Evolutionary conservation across 2,888 invertebrate species (phyloP).

Genomic region (Drosophila atroscutellata): DNA sequence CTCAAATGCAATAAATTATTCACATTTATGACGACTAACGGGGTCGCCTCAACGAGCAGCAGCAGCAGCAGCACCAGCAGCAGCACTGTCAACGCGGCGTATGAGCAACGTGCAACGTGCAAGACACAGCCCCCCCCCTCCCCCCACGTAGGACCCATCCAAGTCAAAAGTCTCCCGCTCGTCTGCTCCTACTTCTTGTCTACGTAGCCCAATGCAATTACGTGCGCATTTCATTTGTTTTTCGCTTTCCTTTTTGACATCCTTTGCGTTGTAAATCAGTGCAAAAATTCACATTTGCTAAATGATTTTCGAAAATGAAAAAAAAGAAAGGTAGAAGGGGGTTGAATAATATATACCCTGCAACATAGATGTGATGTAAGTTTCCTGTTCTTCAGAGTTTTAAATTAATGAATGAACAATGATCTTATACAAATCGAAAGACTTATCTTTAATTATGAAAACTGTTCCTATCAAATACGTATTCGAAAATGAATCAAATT

Average conservation of each 20-base stretch:
- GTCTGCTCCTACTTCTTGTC: slow-evolving; percentile 24
- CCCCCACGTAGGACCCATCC: not conserved
- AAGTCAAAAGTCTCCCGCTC: slow-evolving; percentile 7
- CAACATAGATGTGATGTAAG: not conserved
- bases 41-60: slow-evolving; percentile 22
- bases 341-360: not conserved
- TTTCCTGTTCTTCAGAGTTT: too few relatives aligned
- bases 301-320: slow-evolving; percentile 53
- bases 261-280: slow-evolving; percentile 52
- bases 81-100: slow-evolving; percentile 55
- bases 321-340: not conserved
- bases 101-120: slow-evolving; percentile 49
- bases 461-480: not conserved
- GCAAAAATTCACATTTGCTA: slow-evolving; percentile 59
- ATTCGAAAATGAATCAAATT: not conserved
- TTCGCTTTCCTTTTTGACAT: slow-evolving; percentile 34
- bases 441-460: not conserved
- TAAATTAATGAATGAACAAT: not conserved
- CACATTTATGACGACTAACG: slow-evolving; percentile 65
- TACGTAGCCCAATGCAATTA: slow-evolving; percentile 80
- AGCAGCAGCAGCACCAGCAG: slow-evolving; percentile 1
- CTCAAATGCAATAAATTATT: slow-evolving; percentile 79
- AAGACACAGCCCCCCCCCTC: slow-evolving; percentile 10
- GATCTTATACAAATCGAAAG: not conserved
- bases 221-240: slow-evolving; percentile 63